Conservation (phyloP, 2,797 vertebrate species). For the Urocyon cinereoargenteus region DNA sequence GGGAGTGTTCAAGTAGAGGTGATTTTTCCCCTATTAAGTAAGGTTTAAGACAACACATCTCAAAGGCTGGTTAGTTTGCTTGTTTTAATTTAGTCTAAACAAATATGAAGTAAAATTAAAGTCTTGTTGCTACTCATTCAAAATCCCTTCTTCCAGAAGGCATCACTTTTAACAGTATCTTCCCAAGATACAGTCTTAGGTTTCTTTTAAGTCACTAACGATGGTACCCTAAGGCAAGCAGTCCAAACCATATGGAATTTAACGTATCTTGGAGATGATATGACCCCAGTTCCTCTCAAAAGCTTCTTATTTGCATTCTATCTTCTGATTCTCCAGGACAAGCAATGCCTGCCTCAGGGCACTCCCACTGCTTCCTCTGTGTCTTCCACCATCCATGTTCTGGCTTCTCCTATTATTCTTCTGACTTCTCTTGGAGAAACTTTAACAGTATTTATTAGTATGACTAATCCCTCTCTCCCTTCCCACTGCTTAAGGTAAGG, state of each 20-base stretch:
- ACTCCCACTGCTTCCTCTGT: not conserved
- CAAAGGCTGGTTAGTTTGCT: not conserved
- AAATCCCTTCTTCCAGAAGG: not conserved
- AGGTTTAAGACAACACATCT: not conserved
- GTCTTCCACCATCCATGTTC: not conserved
- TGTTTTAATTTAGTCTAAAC: not conserved
- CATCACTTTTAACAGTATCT: not conserved
- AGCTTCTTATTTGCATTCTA: not conserved
- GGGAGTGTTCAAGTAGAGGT: not conserved
- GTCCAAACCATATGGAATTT: not conserved
- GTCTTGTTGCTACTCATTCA: accelerated
- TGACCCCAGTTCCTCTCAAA: not conserved
- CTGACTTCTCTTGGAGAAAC: not conserved
- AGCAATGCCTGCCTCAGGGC: not conserved
- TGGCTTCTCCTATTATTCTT: not conserved
- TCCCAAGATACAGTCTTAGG: not conserved
- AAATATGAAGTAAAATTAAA: not conserved
- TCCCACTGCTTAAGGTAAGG: not conserved
- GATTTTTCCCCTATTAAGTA: not conserved
- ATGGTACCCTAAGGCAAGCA: not conserved
- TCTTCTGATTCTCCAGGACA: not conserved
- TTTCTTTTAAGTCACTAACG: not conserved
- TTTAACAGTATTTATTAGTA: not conserved
- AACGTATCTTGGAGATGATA: not conserved
- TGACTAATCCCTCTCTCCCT: not conserved